These are phyloP conservation scores for Acronicta alni DNA, from an alignment of 2,888 invertebrate genomes.

Conservation along the genomic window DNA sequence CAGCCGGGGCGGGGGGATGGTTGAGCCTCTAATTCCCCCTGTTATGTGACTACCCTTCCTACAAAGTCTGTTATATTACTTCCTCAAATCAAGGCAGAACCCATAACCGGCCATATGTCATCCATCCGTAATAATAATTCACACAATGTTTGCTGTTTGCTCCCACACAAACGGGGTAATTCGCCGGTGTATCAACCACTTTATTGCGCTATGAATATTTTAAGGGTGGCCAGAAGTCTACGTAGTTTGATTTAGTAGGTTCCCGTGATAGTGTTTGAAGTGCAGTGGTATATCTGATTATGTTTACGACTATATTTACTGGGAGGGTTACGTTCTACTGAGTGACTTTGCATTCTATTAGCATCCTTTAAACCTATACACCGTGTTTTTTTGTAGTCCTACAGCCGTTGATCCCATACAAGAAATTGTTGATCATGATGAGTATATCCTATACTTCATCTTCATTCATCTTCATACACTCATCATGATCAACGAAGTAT, in stretches of 20 bases:
- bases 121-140: slow-evolving; percentile 51
- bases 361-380: neutral
- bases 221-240: slow-evolving; percentile 57
- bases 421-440: too few relatives aligned
- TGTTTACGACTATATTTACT: neutral
- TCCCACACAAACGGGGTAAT: slow-evolving; percentile 38
- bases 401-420: too few relatives aligned
- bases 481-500: too few relatives aligned
- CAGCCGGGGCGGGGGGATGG: too few relatives aligned
- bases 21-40: too few relatives aligned
- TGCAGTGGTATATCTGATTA: slow-evolving; percentile 7
- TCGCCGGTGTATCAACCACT: slow-evolving; percentile 37
- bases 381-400: too few relatives aligned
- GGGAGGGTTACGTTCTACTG: neutral
- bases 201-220: slow-evolving; percentile 66
- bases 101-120: slow-evolving; percentile 38
- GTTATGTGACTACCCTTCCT: too few relatives aligned
- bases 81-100: neutral
- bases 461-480: too few relatives aligned
- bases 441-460: too few relatives aligned
- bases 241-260: slow-evolving; percentile 61
- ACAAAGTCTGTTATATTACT: neutral
- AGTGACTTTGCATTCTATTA: neutral
- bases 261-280: slow-evolving; percentile 39
- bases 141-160: slow-evolving; percentile 47